phyloP scores from a whole-genome alignment of 2,113 vertebrate species.

The Nothocercus julius region DNA sequence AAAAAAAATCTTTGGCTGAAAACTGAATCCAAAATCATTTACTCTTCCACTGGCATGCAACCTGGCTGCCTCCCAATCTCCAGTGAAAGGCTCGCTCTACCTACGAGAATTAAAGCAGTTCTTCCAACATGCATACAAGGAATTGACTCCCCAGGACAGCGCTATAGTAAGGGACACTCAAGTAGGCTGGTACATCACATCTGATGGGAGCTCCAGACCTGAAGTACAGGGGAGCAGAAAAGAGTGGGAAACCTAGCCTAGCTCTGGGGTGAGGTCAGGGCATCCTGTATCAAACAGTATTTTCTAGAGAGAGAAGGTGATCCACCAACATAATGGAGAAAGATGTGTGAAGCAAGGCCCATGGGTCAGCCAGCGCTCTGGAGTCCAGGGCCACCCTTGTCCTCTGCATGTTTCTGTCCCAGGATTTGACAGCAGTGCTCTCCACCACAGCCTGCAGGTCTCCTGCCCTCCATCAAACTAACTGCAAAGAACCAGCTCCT shows the following conservation, averaged over 20 bases:
- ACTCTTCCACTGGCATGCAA: neutral
- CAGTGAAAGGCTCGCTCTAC: neutral
- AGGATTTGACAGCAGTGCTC: neutral
- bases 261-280: neutral
- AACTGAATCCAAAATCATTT: neutral
- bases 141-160: fast-evolving
- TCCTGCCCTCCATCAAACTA: neutral
- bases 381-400: neutral
- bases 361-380: fast-evolving
- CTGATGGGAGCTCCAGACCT: neutral
- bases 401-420: neutral
- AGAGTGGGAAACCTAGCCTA: neutral
- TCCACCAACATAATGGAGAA: neutral
- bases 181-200: neutral
- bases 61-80: neutral
- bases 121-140: neutral
- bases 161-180: neutral
- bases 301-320: neutral
- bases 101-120: neutral
- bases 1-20: neutral
- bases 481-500: neutral
- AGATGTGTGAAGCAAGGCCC: fast-evolving
- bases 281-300: neutral
- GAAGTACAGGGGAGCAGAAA: neutral
- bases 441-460: neutral